Conservation (phyloP, 37 sponge, comb jelly and placozoan species). For the Eunapius fragilis region DNA sequence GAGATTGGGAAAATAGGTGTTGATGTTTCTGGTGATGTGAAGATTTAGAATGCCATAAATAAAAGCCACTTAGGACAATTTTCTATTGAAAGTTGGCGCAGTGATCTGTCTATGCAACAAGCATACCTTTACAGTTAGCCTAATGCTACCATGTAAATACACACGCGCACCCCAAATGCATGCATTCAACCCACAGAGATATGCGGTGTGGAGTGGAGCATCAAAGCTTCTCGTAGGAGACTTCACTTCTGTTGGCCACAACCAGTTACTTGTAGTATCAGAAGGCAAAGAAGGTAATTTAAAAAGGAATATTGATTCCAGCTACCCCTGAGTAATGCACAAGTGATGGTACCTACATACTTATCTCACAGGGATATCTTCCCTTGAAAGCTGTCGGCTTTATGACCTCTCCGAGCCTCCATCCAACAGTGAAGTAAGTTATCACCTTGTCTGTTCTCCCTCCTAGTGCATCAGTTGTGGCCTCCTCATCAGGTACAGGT, state of each 20-base stretch:
- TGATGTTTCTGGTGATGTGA: no score
- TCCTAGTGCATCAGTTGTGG: background rate
- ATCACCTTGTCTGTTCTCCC: background rate
- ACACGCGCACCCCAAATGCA: no score
- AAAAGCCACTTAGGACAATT: no score
- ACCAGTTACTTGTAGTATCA: conserved; percentile 34
- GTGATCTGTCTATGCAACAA: no score
- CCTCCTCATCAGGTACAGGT: background rate
- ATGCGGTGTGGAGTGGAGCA: conserved; percentile 15
- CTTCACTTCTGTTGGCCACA: conserved; percentile 22
- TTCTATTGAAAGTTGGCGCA: no score
- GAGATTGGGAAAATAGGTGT: no score
- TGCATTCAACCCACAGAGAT: background rate
- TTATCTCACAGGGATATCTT: background rate
- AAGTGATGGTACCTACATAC: background rate
- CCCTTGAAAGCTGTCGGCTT: background rate
- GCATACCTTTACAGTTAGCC: no score
- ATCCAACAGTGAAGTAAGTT: background rate
- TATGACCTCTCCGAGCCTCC: background rate
- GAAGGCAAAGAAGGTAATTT: background rate
- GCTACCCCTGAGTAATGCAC: no score
- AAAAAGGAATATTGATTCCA: background rate
- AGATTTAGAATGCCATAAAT: no score
- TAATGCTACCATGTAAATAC: no score
- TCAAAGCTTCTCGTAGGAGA: conserved; percentile 21